Percentiles rank a stretch among this genome's conserved stretches.
Conservation (phyloP, 2,888 invertebrate genomes). For the Hecatera dysodea region DNA sequence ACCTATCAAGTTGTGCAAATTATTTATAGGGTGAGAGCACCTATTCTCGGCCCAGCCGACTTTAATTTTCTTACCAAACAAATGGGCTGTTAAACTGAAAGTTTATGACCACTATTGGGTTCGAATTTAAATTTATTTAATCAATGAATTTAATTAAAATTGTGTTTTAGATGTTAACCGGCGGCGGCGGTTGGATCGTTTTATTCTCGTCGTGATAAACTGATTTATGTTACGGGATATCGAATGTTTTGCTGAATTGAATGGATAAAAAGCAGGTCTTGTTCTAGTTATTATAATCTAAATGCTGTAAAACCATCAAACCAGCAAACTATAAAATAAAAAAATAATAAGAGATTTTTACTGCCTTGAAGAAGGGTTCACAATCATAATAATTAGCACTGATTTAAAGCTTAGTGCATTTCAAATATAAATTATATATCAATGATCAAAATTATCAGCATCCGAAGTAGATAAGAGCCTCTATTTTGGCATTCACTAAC, state of each 20-base stretch:
- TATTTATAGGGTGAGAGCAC: slow-evolving; percentile 52
- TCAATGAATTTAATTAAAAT: slow-evolving; percentile 51
- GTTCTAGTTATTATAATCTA: not conserved
- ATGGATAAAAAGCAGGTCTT: not conserved
- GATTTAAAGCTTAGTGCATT: no score
- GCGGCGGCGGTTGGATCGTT: slow-evolving; percentile 5
- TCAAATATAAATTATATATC: no score
- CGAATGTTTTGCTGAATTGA: not conserved
- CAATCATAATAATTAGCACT: no score
- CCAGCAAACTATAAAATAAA: no score
- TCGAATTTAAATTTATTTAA: slow-evolving; percentile 57
- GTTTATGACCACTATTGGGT: slow-evolving; percentile 55
- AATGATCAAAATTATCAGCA: no score
- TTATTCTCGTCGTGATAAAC: slow-evolving; percentile 10
- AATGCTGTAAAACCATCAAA: not conserved
- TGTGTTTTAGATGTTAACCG: slow-evolving; percentile 18
- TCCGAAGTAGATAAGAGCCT: no score
- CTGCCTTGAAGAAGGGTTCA: no score
- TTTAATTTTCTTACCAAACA: slow-evolving; percentile 57
- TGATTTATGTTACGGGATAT: slow-evolving; percentile 7
- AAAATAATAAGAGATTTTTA: no score
- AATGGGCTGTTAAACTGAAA: slow-evolving; percentile 54
- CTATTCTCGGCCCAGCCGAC: slow-evolving; percentile 41
- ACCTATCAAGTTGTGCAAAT: slow-evolving; percentile 48
- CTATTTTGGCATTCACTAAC: no score